These are phyloP conservation scores for Sminthopsis crassicaudata DNA, from an alignment of 2,113 vertebrate species.

Conservation along the genomic window DNA sequence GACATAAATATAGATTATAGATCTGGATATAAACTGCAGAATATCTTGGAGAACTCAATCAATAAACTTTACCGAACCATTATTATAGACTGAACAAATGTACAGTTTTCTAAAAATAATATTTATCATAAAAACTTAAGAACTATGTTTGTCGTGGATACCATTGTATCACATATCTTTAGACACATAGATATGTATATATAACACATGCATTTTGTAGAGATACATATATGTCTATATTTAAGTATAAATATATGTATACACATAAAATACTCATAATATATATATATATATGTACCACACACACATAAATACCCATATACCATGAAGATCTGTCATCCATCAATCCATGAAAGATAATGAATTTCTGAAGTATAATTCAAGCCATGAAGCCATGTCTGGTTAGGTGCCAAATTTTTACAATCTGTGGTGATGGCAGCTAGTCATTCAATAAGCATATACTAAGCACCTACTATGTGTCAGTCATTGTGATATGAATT, in stretches of 20 bases:
- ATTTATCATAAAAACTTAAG: neutral
- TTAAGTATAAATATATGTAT: neutral
- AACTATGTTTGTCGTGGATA: neutral
- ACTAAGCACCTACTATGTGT: neutral
- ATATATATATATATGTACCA: neutral
- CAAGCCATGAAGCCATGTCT: neutral
- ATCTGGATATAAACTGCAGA: neutral
- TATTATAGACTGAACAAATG: neutral
- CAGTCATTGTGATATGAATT: neutral
- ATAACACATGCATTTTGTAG: neutral
- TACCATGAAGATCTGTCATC: neutral
- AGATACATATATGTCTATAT: neutral
- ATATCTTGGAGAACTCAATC: neutral
- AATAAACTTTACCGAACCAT: neutral
- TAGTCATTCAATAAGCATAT: neutral
- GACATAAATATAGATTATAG: neutral
- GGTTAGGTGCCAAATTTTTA: neutral
- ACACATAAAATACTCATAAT: neutral
- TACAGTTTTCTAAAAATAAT: neutral
- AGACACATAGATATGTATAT: neutral
- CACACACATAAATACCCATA: neutral
- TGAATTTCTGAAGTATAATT: neutral
- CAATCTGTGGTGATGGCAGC: neutral
- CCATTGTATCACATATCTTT: neutral
- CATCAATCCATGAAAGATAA: neutral